Evolutionary conservation across 2,797 vertebrate genomes (phyloP).

Genomic region (Prionace glauca): DNA sequence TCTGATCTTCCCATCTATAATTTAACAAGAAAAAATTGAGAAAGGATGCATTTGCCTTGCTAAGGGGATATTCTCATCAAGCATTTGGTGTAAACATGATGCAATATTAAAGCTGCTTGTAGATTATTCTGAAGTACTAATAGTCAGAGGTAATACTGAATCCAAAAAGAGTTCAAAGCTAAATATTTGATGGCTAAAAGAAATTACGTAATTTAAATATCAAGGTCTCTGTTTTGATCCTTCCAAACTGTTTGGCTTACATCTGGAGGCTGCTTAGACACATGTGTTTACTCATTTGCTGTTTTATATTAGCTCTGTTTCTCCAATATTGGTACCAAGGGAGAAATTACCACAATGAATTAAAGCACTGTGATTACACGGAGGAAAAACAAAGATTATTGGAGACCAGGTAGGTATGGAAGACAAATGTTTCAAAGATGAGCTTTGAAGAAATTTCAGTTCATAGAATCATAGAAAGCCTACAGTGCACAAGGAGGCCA

Average conservation of each 20-base stretch:
- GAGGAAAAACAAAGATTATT: background rate
- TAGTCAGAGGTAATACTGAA: background rate
- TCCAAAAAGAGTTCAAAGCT: background rate
- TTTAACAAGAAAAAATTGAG: background rate
- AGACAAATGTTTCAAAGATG: background rate
- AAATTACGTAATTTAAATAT: background rate
- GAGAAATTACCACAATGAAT: conserved; percentile 16
- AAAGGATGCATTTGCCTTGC: background rate
- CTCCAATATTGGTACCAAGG: background rate
- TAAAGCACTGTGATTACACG: background rate
- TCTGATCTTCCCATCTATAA: background rate
- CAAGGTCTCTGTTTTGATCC: background rate
- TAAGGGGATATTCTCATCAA: too few species aligned
- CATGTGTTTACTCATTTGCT: background rate
- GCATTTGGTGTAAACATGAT: background rate
- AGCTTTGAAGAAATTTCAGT: background rate
- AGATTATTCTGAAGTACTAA: background rate
- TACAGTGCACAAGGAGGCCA: too few species aligned
- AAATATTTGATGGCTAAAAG: background rate
- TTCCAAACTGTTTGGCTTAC: background rate
- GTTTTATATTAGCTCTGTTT: background rate
- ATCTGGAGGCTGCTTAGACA: background rate
- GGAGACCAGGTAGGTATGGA: background rate
- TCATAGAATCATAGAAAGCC: background rate
- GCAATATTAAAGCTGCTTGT: background rate